Conservation (phyloP, 2,113 vertebrate species). For the Platichthys flesus region DNA sequence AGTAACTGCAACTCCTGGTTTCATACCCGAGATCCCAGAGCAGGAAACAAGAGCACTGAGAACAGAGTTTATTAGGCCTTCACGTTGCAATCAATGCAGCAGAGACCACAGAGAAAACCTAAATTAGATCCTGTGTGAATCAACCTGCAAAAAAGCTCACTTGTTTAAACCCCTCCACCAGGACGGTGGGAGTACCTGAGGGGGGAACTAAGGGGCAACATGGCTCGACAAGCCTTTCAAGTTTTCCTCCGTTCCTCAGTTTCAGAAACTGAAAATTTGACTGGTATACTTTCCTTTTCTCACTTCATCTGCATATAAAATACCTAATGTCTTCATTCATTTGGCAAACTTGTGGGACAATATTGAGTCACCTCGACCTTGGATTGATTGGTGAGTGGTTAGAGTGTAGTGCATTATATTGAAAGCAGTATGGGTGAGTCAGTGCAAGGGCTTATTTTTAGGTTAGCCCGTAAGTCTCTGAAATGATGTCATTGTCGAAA, state of each 20-base stretch:
- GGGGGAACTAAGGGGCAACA: slow-evolving; percentile 22
- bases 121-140: slow-evolving; percentile 81
- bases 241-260: slow-evolving; percentile 25
- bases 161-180: slow-evolving; percentile 55
- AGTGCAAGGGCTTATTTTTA: slow-evolving; percentile 38
- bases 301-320: slow-evolving; percentile 45
- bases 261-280: slow-evolving; percentile 12
- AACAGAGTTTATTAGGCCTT: slow-evolving; percentile 79
- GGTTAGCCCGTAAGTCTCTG: slow-evolving; percentile 38
- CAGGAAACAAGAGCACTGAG: slow-evolving; percentile 55
- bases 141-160: slow-evolving; percentile 71
- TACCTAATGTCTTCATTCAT: slow-evolving; percentile 26
- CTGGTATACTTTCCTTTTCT: slow-evolving; percentile 20
- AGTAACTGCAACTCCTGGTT: slow-evolving; percentile 53
- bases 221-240: slow-evolving; percentile 38
- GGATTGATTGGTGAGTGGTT: slow-evolving; percentile 63
- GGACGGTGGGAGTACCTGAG: slow-evolving; percentile 26
- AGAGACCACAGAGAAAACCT: slow-evolving; percentile 67
- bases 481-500: slow-evolving; percentile 37
- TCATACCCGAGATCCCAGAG: slow-evolving; percentile 51
- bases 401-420: slow-evolving; percentile 38
- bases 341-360: slow-evolving; percentile 31
- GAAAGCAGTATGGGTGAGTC: slow-evolving; percentile 36
- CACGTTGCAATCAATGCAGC: slow-evolving; percentile 78
- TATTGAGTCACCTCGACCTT: slow-evolving; percentile 62